phyloP scores from a whole-genome alignment of 2,888 invertebrate species.

The Leucophenga montana region DNA sequence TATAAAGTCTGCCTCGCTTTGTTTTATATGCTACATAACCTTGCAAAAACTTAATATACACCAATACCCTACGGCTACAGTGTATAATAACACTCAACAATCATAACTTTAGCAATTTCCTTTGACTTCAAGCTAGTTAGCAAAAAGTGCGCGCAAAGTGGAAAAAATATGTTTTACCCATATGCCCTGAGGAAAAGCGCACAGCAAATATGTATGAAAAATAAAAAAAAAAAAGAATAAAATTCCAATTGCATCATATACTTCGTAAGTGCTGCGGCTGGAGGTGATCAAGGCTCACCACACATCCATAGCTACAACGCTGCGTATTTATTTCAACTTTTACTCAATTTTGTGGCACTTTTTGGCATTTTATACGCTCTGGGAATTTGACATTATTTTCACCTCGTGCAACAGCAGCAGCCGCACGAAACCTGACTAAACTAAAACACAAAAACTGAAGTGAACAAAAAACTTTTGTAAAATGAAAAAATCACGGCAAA shows the following conservation, averaged over 20 bases:
- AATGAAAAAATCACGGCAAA: neutral
- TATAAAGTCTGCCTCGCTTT: too few species aligned
- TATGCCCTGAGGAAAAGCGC: constrained; percentile 44
- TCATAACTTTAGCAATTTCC: constrained; percentile 25
- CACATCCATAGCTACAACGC: neutral
- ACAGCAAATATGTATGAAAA: constrained; percentile 45
- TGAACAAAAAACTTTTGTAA: neutral
- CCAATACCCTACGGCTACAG: too few species aligned
- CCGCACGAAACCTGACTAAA: neutral
- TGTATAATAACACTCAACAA: neutral
- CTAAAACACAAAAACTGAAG: neutral
- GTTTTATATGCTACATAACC: too few species aligned
- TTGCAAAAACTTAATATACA: too few species aligned
- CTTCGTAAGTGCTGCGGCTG: too few species aligned
- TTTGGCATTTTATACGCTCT: neutral
- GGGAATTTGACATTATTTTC: neutral
- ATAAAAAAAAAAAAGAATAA: constrained; percentile 45
- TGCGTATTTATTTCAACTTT: neutral
- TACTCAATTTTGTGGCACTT: neutral
- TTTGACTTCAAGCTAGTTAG: neutral
- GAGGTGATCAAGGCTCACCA: neutral
- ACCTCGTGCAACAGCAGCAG: too few species aligned
- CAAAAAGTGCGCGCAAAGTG: neutral
- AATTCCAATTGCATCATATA: too few species aligned
- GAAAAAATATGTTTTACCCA: constrained; percentile 51